Evolutionary conservation across 2,113 vertebrate genomes (phyloP).

Genomic region (Gorsachius goisagi): DNA sequence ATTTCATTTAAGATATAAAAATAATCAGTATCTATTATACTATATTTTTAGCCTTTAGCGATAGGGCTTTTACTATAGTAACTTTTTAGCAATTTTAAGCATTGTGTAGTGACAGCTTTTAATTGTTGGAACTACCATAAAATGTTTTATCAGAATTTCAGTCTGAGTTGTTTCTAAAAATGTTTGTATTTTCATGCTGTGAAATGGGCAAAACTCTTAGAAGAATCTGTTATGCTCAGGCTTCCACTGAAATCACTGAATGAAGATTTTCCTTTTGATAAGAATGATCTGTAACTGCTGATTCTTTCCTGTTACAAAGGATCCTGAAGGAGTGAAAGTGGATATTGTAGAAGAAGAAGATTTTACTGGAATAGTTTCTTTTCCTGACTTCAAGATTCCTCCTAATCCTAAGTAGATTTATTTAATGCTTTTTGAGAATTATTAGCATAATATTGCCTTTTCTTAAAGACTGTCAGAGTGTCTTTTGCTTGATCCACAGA

Average conservation of each 20-base stretch:
- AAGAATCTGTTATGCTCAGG: neutral
- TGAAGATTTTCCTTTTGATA: neutral
- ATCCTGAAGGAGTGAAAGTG: constrained; percentile 82
- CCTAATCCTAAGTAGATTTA: constrained; percentile 85
- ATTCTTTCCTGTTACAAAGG: constrained; percentile 72
- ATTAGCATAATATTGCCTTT: neutral
- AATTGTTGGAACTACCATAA: neutral
- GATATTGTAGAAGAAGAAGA: constrained; percentile 84
- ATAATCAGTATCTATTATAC: neutral
- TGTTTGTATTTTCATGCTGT: neutral
- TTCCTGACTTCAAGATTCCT: constrained; percentile 93
- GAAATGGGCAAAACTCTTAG: neutral
- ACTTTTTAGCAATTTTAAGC: neutral
- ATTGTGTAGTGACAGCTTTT: neutral
- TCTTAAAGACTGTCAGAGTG: neutral
- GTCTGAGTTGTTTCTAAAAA: neutral
- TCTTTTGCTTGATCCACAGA: neutral
- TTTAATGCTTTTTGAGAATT: neutral
- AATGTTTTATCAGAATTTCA: neutral
- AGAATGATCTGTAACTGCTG: neutral
- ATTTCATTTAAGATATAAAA: neutral
- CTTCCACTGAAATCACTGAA: neutral
- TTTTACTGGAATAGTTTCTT: constrained; percentile 85
- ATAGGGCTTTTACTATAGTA: neutral
- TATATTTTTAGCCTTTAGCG: neutral